Percentiles rank a stretch among this genome's conserved stretches.
These are phyloP conservation scores for Lasioglossum marginatum DNA, from an alignment of 2,888 invertebrate genomes.

Conservation along the genomic window DNA sequence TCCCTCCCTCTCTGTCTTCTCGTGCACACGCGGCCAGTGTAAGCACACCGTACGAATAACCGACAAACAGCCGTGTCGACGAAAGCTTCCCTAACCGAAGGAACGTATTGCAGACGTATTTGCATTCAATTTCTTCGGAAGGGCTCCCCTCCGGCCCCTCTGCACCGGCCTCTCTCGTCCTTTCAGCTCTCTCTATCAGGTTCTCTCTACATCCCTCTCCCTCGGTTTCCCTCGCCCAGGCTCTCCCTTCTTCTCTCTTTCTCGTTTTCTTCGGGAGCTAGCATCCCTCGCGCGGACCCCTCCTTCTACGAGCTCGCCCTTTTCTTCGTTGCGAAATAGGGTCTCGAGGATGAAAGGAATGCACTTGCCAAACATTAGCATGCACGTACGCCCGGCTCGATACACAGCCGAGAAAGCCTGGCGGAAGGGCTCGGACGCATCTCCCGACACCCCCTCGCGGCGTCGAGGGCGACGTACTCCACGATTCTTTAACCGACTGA, in stretches of 20 bases:
- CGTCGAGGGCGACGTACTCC: background rate
- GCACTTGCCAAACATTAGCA: slow-evolving; percentile 67
- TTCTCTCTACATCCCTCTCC: background rate
- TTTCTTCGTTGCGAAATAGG: slow-evolving; percentile 63
- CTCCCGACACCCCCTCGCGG: slow-evolving; percentile 8
- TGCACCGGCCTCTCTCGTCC: slow-evolving; percentile 24
- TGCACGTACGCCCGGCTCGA: slow-evolving; percentile 45
- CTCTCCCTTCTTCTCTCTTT: background rate
- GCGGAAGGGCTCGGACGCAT: background rate
- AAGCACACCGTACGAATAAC: slow-evolving; percentile 55
- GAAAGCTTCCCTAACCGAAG: slow-evolving; percentile 52
- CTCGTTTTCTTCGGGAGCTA: slow-evolving; percentile 7
- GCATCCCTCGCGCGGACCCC: slow-evolving; percentile 9
- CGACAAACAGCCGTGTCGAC: slow-evolving; percentile 58
- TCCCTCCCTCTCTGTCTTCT: background rate
- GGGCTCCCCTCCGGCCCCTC: slow-evolving; percentile 49
- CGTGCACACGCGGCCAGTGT: slow-evolving; percentile 39
- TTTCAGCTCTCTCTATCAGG: slow-evolving; percentile 24
- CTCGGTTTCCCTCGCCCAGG: background rate
- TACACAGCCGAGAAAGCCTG: slow-evolving; percentile 28
- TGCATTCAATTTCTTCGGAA: slow-evolving; percentile 80
- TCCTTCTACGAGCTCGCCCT: slow-evolving; percentile 20
- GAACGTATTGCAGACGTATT: slow-evolving; percentile 74
- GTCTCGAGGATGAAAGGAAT: slow-evolving; percentile 67
- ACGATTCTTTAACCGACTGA: background rate